Conservation (phyloP, 1,140 invertebrate species). For the Drosophila arizonae region DNA sequence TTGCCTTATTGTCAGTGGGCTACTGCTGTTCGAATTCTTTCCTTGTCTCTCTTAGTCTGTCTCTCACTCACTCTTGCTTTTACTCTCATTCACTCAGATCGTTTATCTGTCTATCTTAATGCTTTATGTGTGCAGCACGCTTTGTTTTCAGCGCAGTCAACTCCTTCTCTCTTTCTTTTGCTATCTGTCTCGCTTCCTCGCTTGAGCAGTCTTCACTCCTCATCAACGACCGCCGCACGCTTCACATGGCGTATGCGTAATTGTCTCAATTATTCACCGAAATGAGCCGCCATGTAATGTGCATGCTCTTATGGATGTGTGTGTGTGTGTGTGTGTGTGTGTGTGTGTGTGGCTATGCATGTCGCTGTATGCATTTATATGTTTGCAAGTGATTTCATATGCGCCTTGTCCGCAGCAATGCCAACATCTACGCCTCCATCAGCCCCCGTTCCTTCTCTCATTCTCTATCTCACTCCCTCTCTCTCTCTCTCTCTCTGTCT, state of each 20-base stretch:
- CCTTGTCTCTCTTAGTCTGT: background rate
- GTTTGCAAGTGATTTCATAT: conserved; percentile 71
- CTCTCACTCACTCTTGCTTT: background rate
- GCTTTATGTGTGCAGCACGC: conserved; percentile 18
- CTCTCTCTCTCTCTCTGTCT: background rate
- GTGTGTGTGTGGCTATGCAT: conserved; percentile 3
- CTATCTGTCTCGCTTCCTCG: background rate
- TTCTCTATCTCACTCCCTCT: background rate
- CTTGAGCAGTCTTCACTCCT: background rate
- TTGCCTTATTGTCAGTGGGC: background rate
- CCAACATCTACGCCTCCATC: background rate
- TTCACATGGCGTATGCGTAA: conserved; percentile 68
- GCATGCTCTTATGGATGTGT: conserved; percentile 14
- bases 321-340: conserved; percentile 11
- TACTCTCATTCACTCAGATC: background rate
- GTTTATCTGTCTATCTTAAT: conserved; percentile 15
- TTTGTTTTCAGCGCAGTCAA: conserved; percentile 6
- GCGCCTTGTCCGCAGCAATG: conserved; percentile 57
- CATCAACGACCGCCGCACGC: conserved; percentile 3
- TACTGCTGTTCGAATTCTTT: background rate
- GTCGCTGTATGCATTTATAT: conserved; percentile 30
- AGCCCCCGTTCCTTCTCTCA: background rate
- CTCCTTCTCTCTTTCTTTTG: background rate
- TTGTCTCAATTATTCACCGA: conserved; percentile 81
- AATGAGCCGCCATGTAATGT: conserved; percentile 68